A percentile compares a stretch with the other conserved stretches of the same genome.
Conservation (phyloP, 2,113 vertebrate species). For the Phasianus colchicus region DNA sequence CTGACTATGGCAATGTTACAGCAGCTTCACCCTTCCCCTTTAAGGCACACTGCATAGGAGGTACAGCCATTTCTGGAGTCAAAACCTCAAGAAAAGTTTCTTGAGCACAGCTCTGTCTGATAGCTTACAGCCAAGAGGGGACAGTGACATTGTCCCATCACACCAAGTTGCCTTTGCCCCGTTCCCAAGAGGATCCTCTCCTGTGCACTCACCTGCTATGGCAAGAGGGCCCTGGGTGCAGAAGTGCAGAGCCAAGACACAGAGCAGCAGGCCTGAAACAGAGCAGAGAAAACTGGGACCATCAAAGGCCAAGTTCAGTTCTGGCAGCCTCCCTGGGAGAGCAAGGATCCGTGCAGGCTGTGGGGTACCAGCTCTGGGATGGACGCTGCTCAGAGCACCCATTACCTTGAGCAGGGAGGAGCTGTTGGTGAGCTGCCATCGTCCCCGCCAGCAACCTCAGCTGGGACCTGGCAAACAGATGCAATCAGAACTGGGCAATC, state of each 20-base stretch:
- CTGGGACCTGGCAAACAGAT: neutral
- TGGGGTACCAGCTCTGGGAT: neutral
- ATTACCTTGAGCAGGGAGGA: neutral
- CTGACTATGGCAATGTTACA: rapidly evolving
- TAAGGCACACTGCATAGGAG: neutral
- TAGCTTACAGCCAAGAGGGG: neutral
- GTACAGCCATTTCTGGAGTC: neutral
- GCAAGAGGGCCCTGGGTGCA: neutral
- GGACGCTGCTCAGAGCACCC: rapidly evolving
- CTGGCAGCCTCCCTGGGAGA: neutral
- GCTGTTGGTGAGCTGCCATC: neutral
- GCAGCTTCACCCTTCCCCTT: neutral
- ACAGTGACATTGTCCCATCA: neutral
- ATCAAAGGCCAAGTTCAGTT: neutral
- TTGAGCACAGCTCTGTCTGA: neutral
- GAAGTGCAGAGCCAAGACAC: neutral
- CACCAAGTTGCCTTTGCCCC: neutral
- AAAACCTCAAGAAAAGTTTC: neutral
- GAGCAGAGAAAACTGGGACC: neutral
- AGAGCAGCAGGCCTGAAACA: constrained; percentile 56
- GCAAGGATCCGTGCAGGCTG: too few species aligned
- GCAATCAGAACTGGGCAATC: neutral
- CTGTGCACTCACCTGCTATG: constrained; percentile 39
- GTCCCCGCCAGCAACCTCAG: neutral
- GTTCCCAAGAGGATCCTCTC: rapidly evolving